A percentile compares a stretch with the other conserved stretches of the same genome.
Conservation (phyloP, 2,797 vertebrate species). For the Macropodus opercularis region DNA sequence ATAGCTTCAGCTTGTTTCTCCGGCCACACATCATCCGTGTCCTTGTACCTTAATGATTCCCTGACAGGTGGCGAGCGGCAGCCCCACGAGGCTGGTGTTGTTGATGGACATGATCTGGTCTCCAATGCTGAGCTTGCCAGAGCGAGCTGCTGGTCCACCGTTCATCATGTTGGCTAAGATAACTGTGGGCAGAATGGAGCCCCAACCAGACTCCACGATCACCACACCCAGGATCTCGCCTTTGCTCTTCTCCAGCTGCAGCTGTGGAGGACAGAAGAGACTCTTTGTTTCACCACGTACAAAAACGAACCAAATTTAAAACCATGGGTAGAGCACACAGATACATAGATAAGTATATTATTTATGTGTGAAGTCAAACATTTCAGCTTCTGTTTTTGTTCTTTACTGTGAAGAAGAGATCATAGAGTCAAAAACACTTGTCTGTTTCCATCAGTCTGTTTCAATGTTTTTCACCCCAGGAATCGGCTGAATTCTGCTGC, state of each 20-base stretch:
- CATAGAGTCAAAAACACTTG: neutral
- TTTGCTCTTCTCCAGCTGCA: conserved; percentile 96
- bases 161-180: conserved; percentile 99
- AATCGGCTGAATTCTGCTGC: neutral
- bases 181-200: conserved; percentile 97
- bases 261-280: conserved; percentile 75
- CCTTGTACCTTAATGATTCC: conserved; percentile 96
- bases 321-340: neutral
- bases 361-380: neutral
- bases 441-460: neutral
- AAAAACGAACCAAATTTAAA: neutral
- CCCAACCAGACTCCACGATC: conserved; percentile 99
- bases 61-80: conserved; percentile 98
- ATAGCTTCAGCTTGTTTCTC: neutral
- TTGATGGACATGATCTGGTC: conserved; percentile 99
- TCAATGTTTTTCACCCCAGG: neutral
- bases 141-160: conserved; percentile 93
- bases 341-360: neutral
- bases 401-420: neutral
- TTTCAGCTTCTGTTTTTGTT: neutral
- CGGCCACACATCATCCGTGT: neutral
- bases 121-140: conserved; percentile 97
- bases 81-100: conserved; percentile 97
- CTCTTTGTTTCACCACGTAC: conserved; percentile 6
- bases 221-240: conserved; percentile 98